Conservation (phyloP, 2,797 vertebrate genomes). For the Vultur gryphus region DNA sequence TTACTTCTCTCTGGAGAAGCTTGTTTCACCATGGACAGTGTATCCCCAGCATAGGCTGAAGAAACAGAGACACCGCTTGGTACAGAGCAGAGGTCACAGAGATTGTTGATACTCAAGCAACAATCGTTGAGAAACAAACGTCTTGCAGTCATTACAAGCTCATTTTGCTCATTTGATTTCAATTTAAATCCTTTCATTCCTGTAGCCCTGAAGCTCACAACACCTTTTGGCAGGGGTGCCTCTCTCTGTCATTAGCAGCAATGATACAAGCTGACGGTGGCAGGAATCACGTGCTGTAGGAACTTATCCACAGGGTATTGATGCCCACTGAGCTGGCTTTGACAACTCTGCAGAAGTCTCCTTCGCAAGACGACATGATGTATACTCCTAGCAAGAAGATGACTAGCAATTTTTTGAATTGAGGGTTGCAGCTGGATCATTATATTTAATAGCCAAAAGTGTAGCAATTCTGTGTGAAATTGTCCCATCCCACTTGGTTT, state of each 20-base stretch:
- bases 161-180: not conserved
- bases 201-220: not conserved
- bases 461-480: not conserved
- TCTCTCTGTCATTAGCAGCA: not conserved
- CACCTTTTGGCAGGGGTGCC: not conserved
- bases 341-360: not conserved
- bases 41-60: not conserved
- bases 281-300: not conserved
- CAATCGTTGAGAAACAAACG: not conserved
- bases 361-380: not conserved
- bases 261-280: not conserved
- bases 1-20: not conserved
- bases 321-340: not conserved
- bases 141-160: not conserved
- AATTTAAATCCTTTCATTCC: not conserved
- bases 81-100: not conserved
- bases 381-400: not conserved
- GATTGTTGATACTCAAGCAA: not conserved
- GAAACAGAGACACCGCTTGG: not conserved
- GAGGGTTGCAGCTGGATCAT: not conserved
- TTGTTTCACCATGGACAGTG: not conserved
- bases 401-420: not conserved
- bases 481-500: not conserved
- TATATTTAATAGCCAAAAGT: not conserved
- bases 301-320: not conserved